Base-by-base conservation (phyloP, 2,113 vertebrate species). In the Fukomys damarensis region DNA sequence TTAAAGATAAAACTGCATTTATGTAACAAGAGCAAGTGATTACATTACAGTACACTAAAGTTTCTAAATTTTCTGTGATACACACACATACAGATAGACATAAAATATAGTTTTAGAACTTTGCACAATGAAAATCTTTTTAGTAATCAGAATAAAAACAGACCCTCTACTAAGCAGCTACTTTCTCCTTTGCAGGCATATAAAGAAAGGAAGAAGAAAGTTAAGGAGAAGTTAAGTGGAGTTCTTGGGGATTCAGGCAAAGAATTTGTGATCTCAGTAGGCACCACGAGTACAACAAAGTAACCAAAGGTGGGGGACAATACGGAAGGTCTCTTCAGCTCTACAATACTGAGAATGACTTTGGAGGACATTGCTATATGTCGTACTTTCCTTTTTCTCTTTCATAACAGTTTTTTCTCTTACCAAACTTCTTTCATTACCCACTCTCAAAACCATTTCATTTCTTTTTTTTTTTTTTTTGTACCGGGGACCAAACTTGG, bases 1-100 rank as follows among this genome's bases (percentile, higher is more conserved):
- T 95, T 94, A 93, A 94, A 87, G 17, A 61, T 63, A 63, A 88
- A 96, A 46, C 76, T n/a, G 88, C 4, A 70, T 30, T 86, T 87
- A 76, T 2, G 16, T 87, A 65, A 66, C 35, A 72, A 85, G n/a
- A 92, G 13, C 89, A 84, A 92, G 43, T 17, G 81, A 90, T 20
- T 49, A 46, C 7, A 43, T 61, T 70, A 94, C 94, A 58, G 77
- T 12, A 68, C 30, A 65, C 14, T 38, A 80, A 30, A 20, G 38
- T 43, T 66, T 81, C 52, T 81, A 14, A 65, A 38, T 26, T 91
- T 93, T 49, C 70, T 49, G 19, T 10, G 11, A 84, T 28, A 92
- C 0, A 81, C 22, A 41, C 4, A 74, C 38, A 20, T 7, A 38
- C 38, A 74, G 9, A 46, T 13, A 76, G 41, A 76, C 3, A 81